These are phyloP conservation scores for Glaucopsyche alexis DNA, from an alignment of 2,888 invertebrate genomes.

Conservation along the genomic window DNA sequence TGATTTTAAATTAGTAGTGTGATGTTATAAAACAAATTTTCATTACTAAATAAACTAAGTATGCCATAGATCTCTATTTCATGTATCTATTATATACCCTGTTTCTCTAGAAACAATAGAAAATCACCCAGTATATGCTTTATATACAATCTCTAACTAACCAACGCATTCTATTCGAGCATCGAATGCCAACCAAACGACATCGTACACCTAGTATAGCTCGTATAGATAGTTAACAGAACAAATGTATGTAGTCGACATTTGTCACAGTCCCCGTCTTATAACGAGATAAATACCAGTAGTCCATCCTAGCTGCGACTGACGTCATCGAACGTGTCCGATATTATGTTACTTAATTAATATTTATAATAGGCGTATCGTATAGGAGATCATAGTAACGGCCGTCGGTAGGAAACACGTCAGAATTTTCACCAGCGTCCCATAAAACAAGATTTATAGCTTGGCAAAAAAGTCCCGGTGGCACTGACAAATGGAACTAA, in stretches of 20 bases:
- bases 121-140: not conserved
- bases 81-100: too few relatives aligned
- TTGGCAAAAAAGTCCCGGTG: too few relatives aligned
- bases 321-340: not conserved
- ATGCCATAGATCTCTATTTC: too few relatives aligned
- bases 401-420: not conserved
- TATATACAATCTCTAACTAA: constrained; percentile 17
- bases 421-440: not conserved
- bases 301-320: not conserved
- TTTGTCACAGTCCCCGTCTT: not conserved
- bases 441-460: not conserved
- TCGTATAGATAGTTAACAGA: not conserved
- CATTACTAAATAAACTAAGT: too few relatives aligned
- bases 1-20: too few relatives aligned
- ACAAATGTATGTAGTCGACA: not conserved
- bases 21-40: too few relatives aligned
- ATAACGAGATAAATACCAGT: too few relatives aligned
- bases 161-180: constrained; percentile 34
- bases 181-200: constrained; percentile 29
- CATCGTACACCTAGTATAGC: not conserved
- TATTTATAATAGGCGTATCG: not conserved
- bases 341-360: not conserved
- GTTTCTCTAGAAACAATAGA: too few relatives aligned
- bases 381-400: not conserved
- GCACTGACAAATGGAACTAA: too few relatives aligned